A percentile compares a stretch with the other conserved stretches of the same genome.
phyloP scores from a whole-genome alignment of 2,888 invertebrate genomes.

The Pollenia angustigena region DNA sequence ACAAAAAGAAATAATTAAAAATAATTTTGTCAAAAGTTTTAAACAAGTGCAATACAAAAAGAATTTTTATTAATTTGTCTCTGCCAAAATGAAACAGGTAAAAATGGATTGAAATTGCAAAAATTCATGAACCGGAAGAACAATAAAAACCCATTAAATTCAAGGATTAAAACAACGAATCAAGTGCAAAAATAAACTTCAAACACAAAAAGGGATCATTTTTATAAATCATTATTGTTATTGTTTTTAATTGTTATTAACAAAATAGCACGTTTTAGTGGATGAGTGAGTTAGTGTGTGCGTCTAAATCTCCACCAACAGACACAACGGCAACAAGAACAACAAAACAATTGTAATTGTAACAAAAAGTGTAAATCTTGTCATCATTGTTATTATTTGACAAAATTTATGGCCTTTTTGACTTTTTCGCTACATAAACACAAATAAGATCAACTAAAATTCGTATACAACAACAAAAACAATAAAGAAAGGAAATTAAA shows the following conservation, averaged over 20 bases:
- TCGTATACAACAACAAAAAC: conserved; percentile 8
- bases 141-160: conserved; percentile 70
- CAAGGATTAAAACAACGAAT: conserved; percentile 45
- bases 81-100: conserved; percentile 13
- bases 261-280: not conserved
- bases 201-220: conserved; percentile 21
- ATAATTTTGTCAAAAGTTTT: not conserved
- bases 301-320: conserved; percentile 34
- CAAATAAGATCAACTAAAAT: conserved; percentile 15
- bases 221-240: conserved; percentile 35
- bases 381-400: conserved; percentile 74
- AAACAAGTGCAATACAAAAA: conserved; percentile 52
- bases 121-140: conserved; percentile 69
- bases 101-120: conserved; percentile 20
- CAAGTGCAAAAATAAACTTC: conserved; percentile 55
- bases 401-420: conserved; percentile 73
- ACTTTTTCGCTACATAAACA: conserved; percentile 23
- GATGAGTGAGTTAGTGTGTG: not conserved
- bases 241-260: conserved; percentile 17
- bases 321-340: conserved; percentile 27
- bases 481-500: not conserved
- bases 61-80: not conserved
- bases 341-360: conserved; percentile 48
- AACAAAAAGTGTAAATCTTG: conserved; percentile 73
- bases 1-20: conserved; percentile 18